phyloP scores from a whole-genome alignment of 1,140 invertebrate species.

The Caenorhabditis latens region DNA sequence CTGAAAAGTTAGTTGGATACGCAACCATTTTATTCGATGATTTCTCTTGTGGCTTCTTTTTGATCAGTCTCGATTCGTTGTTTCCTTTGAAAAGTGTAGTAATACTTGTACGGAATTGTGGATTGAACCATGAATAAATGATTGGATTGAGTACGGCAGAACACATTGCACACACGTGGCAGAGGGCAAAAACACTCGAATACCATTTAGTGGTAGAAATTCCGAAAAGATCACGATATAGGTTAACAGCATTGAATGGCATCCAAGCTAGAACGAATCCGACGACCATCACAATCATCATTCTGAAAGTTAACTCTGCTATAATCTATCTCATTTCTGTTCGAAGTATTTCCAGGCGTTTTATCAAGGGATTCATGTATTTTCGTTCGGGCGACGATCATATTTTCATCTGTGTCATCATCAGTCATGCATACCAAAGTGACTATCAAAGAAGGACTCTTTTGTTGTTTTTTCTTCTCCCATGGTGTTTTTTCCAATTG shows the following conservation, averaged over 20 bases:
- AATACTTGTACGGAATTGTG: constrained; percentile 69
- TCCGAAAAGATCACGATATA: constrained; percentile 73
- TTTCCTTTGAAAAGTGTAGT: constrained; percentile 62
- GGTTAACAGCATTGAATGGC: constrained; percentile 80
- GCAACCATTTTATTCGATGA: constrained; percentile 32
- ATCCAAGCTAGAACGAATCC: constrained; percentile 79
- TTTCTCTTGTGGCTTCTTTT: constrained; percentile 12
- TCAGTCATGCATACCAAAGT: constrained; percentile 17
- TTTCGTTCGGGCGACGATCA: background rate
- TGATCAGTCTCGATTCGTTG: constrained; percentile 9
- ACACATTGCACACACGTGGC: constrained; percentile 81
- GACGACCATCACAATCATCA: constrained; percentile 73
- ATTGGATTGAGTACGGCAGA: constrained; percentile 81
- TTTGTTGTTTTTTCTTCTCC: constrained; percentile 56
- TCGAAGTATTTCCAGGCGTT: background rate
- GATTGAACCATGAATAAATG: constrained; percentile 81
- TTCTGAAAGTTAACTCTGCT: constrained; percentile 56
- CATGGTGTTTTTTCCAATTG: background rate
- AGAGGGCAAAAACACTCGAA: constrained; percentile 78
- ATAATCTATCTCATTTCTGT: too few species aligned
- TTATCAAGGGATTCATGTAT: background rate
- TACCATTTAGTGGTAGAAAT: constrained; percentile 53
- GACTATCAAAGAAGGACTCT: background rate
- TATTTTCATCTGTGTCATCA: constrained; percentile 1
- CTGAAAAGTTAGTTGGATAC: constrained; percentile 17